Percentiles rank a stretch among this genome's conserved stretches.
phyloP scores from a whole-genome alignment of 2,113 vertebrate genomes.

The Microcebus lehilahytsara region DNA sequence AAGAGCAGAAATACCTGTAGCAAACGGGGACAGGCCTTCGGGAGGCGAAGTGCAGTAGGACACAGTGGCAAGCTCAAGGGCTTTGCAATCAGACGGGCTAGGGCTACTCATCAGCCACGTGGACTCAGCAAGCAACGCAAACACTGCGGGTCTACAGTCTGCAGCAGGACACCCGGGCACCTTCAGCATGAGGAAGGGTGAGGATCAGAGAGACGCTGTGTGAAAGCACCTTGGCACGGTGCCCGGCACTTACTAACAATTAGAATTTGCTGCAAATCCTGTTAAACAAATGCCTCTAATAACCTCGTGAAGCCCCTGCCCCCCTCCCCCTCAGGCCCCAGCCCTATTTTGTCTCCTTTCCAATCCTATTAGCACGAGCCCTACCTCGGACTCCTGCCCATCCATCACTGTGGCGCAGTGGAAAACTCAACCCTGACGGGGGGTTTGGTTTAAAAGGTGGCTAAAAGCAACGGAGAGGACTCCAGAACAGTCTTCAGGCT shows the following conservation, averaged over 20 bases:
- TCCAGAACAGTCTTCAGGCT: neutral
- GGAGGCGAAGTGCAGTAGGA: neutral
- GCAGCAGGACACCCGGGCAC: neutral
- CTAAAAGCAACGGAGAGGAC: neutral
- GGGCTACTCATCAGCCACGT: neutral
- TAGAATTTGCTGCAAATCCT: neutral
- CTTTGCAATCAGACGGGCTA: neutral
- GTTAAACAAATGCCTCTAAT: neutral
- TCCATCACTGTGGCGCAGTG: neutral
- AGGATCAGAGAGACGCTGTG: neutral
- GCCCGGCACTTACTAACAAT: neutral
- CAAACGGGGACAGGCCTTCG: neutral
- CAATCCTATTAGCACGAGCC: neutral
- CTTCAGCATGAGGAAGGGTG: neutral
- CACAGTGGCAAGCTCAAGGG: neutral
- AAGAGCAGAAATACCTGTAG: neutral
- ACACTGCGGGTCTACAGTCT: neutral
- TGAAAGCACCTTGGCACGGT: neutral
- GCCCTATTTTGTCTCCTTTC: neutral
- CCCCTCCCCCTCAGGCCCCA: rapidly evolving
- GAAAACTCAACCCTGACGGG: neutral
- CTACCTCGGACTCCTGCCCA: neutral
- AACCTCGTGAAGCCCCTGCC: rapidly evolving
- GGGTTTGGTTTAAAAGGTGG: neutral
- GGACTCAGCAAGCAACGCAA: neutral